Base-by-base conservation (phyloP, 37 sponge, comb jelly and placozoan species). In the Geodia barretti region DNA sequence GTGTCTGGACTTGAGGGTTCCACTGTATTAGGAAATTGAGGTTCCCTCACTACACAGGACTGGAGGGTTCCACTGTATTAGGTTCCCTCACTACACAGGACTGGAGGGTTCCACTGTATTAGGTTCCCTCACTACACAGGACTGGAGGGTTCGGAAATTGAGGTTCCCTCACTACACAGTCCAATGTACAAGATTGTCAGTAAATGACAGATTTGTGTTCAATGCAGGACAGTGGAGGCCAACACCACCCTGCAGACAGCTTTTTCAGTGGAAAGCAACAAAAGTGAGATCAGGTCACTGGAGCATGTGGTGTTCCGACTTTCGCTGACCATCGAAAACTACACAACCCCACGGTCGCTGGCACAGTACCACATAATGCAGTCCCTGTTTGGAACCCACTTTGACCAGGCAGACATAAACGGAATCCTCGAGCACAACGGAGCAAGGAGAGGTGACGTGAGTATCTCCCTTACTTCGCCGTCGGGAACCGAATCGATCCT, bases 391-490 rank as follows among this genome's bases (percentile, higher is more conserved):
- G 68, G 68, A 1, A 68, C 31, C 2, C 34, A 33, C 4, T 68
- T 33, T 29, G 62, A 58, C 1, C 63, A 62, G 20, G 21, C 65
- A 17, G 35, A 39, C 38, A 3, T 64, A 35, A 41, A 78, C 38
- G 7, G n/a, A 24, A 2, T 78, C 26, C 24, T 78, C 11, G 2
- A 35, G 8, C 79, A 78, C 66, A 63, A 19, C 9, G 39, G 37
- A 1, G 66, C 75, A 34, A 28, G 74, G 8, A 79, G 96, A 1
- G 97, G 97, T 36, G 77, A 87, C 42, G 72, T 96, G 37, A 24
- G 39, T 33, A 60, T 92, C 24, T 31, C 38, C 0, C 84, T 96
- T 0, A 77, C 39, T 30, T 96, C 97, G 5, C 97, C 97, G 17
- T 37, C 70, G 9, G 84, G 84, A 20, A 92, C 93, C 3, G 37